phyloP scores from a whole-genome alignment of 2,797 vertebrate genomes.

The Chaunax sp. region DNA sequence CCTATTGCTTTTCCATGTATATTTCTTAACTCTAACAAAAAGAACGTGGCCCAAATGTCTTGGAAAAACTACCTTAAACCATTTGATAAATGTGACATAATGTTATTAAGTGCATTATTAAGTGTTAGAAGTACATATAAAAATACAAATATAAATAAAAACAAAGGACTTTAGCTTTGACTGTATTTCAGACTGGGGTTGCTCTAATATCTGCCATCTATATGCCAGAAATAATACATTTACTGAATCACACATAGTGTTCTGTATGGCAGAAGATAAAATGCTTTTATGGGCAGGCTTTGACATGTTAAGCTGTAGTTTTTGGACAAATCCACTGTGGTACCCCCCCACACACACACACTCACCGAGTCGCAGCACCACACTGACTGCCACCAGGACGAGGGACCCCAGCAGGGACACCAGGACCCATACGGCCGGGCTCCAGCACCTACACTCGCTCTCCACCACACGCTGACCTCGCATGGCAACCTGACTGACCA shows the following conservation, averaged over 20 bases:
- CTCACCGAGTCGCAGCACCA: constrained; percentile 71
- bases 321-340: background rate
- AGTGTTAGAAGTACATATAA: too few species aligned
- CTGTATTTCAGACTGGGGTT: background rate
- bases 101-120: too few species aligned
- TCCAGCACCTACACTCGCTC: constrained; percentile 73
- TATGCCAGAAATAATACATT: background rate
- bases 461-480: constrained; percentile 70
- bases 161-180: background rate
- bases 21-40: constrained; percentile 4
- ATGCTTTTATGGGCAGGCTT: too few species aligned
- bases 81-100: background rate
- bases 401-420: constrained; percentile 75
- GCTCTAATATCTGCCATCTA: background rate
- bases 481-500: constrained; percentile 79
- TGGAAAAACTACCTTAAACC: too few species aligned
- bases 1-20: constrained; percentile 4
- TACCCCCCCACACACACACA: constrained; percentile 6
- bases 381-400: constrained; percentile 82
- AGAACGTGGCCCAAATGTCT: too few species aligned
- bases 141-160: background rate
- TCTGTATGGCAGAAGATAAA: too few species aligned
- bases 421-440: constrained; percentile 68
- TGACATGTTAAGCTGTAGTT: background rate
- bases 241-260: too few species aligned